Percentiles rank a stretch among this genome's conserved stretches.
Conservation (phyloP, 2,113 vertebrate genomes). For the Vicugna pacos region DNA sequence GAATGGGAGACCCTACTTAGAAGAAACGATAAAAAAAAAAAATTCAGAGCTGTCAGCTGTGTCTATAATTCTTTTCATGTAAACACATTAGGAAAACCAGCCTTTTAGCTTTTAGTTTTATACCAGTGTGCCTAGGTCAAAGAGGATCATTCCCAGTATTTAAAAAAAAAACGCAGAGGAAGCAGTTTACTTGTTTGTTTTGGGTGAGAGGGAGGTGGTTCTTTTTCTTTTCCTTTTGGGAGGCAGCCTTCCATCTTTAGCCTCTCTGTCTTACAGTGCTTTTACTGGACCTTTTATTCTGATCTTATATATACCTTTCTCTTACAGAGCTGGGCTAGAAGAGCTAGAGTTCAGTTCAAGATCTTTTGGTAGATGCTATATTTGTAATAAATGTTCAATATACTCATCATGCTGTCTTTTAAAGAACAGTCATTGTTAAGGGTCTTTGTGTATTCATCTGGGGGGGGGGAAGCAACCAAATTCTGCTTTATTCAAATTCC, state of each 20-base stretch:
- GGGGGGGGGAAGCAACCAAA: neutral
- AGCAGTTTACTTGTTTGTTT: neutral
- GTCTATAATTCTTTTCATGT: neutral
- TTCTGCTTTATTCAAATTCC: conserved; percentile 63
- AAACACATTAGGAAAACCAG: neutral
- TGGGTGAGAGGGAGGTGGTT: neutral
- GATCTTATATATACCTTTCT: conserved; percentile 17
- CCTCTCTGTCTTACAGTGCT: neutral
- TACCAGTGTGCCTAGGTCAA: neutral
- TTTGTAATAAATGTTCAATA: conserved; percentile 40
- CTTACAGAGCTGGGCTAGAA: neutral
- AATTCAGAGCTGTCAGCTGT: neutral
- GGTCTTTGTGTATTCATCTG: conserved; percentile 30
- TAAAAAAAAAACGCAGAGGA: neutral
- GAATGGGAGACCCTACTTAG: neutral
- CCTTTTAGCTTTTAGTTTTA: conserved; percentile 38
- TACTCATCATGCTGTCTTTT: neutral
- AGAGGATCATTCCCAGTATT: neutral
- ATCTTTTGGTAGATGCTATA: neutral
- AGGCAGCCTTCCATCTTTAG: neutral
- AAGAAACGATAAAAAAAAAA: neutral
- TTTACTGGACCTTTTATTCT: neutral
- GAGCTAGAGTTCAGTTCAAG: neutral
- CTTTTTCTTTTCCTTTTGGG: neutral
- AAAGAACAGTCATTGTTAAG: conserved; percentile 60